Evolutionary conservation across 2,888 invertebrate species (phyloP), one percentile per base, ranked within the genome.

Genomic region (Ophraella communa): DNA sequence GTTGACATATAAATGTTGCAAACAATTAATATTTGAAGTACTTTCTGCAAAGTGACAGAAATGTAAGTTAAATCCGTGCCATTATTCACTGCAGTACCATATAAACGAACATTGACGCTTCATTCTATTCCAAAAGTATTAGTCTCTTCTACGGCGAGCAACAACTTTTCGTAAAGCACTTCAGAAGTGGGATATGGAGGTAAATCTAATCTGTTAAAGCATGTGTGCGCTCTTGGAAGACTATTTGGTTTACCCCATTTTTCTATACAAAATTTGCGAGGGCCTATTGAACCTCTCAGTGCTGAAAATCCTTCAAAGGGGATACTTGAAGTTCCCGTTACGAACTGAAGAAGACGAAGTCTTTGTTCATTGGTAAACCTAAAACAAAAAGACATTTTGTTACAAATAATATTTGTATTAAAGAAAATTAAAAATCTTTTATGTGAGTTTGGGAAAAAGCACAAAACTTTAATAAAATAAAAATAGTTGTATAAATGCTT

Each of bases 301-400:
- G 97, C 97, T 0, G 95, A 87, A 84, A 98, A 98, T 1, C 98
- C 98, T 82, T 98, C 98, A 82, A 96, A 98, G 0, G 98, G 98
- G 76, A 98, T 95, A 76, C 96, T 96, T 0, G 97, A 96, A 0
- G 98, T 98, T 45, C 98, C 98, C 7, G 98, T 98, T 66, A 98
- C 98, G 84, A 98, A 98, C 84, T 97, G 96, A 33, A 98, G 86
- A 64, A 98, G 85, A 45, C 97, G 88, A 18, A 98, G 85, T 11
- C 98, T 88, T 77, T 97, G 94, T 81, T 98, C 97, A 83, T 98
- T 98, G 66, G 92, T 93, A 81, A 98, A 97, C 78, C 92, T 88
- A 80, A 62, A 77, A 80, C 47, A 64, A 65, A 62, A 57, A 39
- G 7, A 17, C 7, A 47, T n/a, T 47, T n/a, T 21, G 11, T 20